phyloP scores from a whole-genome alignment of 1,140 invertebrate genomes.

The Drosophila kurseongensis region DNA sequence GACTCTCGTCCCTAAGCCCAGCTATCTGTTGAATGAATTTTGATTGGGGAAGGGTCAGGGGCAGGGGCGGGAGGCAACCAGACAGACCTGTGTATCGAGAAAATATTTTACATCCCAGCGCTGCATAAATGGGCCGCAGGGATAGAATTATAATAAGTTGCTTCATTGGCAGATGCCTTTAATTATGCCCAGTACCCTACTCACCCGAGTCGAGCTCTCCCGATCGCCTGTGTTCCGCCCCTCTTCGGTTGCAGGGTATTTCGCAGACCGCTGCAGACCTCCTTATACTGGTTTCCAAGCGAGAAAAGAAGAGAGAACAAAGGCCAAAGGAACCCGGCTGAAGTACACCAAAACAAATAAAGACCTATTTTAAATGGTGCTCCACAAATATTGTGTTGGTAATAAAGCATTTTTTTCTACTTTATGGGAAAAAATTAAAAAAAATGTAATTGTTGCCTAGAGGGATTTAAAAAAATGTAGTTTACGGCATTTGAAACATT shows the following conservation, averaged over 20 bases:
- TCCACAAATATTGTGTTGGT: too few species aligned
- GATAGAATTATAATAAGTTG: constrained; percentile 83
- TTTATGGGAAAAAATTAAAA: too few species aligned
- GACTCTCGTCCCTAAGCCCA: constrained; percentile 16
- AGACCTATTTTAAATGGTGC: too few species aligned
- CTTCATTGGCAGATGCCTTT: constrained; percentile 78
- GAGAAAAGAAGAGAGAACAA: constrained; percentile 17
- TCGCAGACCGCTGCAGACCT: constrained; percentile 2
- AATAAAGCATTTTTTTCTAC: too few species aligned
- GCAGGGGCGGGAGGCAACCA: constrained; percentile 6
- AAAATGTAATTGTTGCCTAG: too few species aligned
- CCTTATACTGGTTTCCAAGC: constrained; percentile 34
- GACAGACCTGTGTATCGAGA: constrained; percentile 49
- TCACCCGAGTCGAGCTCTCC: constrained; percentile 1
- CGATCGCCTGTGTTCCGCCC: background rate
- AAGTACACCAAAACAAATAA: background rate
- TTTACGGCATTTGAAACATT: too few species aligned
- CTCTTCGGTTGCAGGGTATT: constrained; percentile 20
- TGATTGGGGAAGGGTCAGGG: background rate
- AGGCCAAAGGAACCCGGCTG: constrained; percentile 4
- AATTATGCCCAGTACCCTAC: constrained; percentile 61
- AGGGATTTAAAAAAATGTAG: too few species aligned
- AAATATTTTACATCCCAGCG: constrained; percentile 44
- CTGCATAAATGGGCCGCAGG: constrained; percentile 80
- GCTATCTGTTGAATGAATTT: constrained; percentile 61